These are phyloP conservation scores for Nebria salina DNA, from an alignment of 2,888 invertebrate genomes.

Conservation along the genomic window DNA sequence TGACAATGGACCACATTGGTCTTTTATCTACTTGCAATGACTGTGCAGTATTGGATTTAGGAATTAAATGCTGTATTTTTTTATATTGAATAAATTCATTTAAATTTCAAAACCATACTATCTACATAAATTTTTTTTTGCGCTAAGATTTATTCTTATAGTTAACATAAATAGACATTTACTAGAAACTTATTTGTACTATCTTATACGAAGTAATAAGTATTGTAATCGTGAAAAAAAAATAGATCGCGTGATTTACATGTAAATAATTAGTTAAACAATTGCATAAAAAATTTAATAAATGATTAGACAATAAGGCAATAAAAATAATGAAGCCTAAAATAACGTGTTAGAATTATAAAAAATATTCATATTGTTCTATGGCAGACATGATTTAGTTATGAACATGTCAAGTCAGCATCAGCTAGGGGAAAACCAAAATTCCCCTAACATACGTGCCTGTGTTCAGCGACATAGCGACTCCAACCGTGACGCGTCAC, in stretches of 20 bases:
- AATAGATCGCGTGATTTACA: no score
- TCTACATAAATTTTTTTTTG: no score
- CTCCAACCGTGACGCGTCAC: slow-evolving; percentile 14
- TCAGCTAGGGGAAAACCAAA: slow-evolving; percentile 3
- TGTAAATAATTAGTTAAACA: no score
- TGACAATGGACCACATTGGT: slow-evolving; percentile 20
- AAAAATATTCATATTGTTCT: not conserved
- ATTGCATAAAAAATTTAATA: not conserved
- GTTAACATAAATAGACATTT: no score
- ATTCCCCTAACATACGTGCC: not conserved
- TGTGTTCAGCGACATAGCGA: slow-evolving; percentile 3
- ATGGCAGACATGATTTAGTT: not conserved
- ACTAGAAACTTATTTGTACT: no score
- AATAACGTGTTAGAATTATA: not conserved
- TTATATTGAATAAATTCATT: no score
- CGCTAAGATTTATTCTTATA: no score
- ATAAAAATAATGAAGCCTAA: not conserved
- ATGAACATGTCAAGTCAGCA: not conserved
- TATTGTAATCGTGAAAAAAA: no score
- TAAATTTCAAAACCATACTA: no score
- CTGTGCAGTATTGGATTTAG: not conserved
- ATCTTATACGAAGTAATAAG: no score
- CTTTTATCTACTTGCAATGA: not conserved
- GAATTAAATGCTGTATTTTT: no score
- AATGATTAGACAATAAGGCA: not conserved